Evolutionary conservation across 2,888 invertebrate species (phyloP).

Genomic region (Morpho deidamia): DNA sequence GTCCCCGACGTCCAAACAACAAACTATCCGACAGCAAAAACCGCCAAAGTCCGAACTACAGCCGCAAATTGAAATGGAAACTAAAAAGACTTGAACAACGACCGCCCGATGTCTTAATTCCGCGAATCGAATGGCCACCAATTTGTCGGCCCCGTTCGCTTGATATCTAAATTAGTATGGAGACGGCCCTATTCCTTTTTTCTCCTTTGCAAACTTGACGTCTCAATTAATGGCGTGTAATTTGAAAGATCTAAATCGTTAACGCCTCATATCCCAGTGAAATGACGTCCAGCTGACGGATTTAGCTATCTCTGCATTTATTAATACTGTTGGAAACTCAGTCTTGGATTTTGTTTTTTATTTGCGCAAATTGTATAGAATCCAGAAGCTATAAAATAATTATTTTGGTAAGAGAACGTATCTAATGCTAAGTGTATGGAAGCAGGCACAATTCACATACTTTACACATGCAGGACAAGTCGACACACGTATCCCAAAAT

Average conservation of each 20-base stretch:
- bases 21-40: constrained; percentile 51
- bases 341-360: constrained; percentile 13
- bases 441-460: too few relatives aligned
- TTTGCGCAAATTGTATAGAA: constrained; percentile 16
- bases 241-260: constrained; percentile 64
- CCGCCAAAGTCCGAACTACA: constrained; percentile 40
- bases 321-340: constrained; percentile 21
- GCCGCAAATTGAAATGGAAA: constrained; percentile 37
- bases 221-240: constrained; percentile 70
- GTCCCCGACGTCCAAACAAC: constrained; percentile 28
- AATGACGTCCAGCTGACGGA: constrained; percentile 28
- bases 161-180: constrained; percentile 74
- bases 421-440: too few relatives aligned
- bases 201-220: constrained; percentile 54
- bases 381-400: too few relatives aligned
- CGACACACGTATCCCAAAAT: too few relatives aligned
- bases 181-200: constrained; percentile 55
- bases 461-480: too few relatives aligned
- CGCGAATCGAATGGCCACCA: constrained; percentile 59
- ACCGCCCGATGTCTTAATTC: constrained; percentile 48
- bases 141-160: constrained; percentile 68
- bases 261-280: constrained; percentile 45
- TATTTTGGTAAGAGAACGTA: too few relatives aligned
- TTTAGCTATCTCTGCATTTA: constrained; percentile 24
- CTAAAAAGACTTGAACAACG: constrained; percentile 35